Evolutionary conservation across 2,113 vertebrate genomes (phyloP).

Genomic region (Oryzias javanicus): DNA sequence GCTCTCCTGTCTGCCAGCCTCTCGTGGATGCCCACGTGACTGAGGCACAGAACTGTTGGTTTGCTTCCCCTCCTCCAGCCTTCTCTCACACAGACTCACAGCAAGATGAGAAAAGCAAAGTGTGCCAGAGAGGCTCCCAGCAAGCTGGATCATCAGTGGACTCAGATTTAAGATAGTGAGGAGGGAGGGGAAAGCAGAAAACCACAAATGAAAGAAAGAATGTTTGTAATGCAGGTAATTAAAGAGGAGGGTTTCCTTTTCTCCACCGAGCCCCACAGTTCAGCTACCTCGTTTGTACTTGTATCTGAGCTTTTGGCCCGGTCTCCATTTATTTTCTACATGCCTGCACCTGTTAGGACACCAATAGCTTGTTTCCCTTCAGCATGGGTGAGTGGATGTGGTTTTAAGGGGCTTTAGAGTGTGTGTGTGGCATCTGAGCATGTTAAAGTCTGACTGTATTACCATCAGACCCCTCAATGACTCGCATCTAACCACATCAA

Average conservation of each 20-base stretch:
- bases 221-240: conserved; percentile 48
- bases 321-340: conserved; percentile 10
- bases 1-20: conserved; percentile 23
- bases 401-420: no score
- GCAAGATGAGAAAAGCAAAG: conserved; percentile 34
- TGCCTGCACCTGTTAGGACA: conserved; percentile 27
- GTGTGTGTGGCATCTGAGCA: no score
- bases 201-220: conserved; percentile 30
- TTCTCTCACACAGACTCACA: conserved; percentile 24
- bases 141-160: conserved; percentile 30
- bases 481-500: no score
- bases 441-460: background rate
- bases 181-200: background rate
- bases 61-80: conserved; percentile 37
- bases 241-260: conserved; percentile 8
- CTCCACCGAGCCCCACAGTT: conserved; percentile 1
- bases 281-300: conserved; percentile 11
- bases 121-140: conserved; percentile 26
- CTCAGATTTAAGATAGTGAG: conserved; percentile 3
- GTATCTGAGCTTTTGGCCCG: background rate
- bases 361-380: background rate
- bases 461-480: conserved; percentile 6
- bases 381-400: no score
- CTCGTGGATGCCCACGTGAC: conserved; percentile 70
- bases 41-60: conserved; percentile 43